Conservation (phyloP, 2,888 invertebrate species). For the Sympetrum striolatum region DNA sequence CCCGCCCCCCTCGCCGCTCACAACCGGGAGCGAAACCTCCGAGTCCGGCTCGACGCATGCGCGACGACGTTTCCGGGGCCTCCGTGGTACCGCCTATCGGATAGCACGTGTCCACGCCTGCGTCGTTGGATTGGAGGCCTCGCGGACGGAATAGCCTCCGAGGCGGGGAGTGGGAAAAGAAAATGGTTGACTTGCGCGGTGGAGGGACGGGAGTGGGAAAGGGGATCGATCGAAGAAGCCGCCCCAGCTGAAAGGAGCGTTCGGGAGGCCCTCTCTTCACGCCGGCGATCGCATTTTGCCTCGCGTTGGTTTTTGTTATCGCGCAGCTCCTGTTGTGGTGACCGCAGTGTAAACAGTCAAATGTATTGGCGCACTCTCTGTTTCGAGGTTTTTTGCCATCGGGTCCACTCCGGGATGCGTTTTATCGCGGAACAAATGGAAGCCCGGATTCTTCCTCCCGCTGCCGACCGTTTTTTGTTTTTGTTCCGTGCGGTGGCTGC, state of each 20-base stretch:
- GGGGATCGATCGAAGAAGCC: slow-evolving; percentile 28
- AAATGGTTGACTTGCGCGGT: slow-evolving; percentile 11
- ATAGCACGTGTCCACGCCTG: slow-evolving; percentile 17
- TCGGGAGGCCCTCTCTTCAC: not conserved
- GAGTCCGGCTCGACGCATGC: not conserved
- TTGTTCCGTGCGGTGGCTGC: no score
- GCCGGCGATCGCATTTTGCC: not conserved
- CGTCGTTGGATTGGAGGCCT: not conserved
- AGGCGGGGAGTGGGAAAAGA: slow-evolving; percentile 18
- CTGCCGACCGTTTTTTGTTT: no score
- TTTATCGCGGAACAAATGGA: not conserved
- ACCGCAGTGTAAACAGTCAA: not conserved
- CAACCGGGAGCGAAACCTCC: not conserved
- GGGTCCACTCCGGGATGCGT: not conserved
- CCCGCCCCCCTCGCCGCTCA: not conserved
- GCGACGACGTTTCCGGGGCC: not conserved
- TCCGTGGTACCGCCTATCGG: not conserved
- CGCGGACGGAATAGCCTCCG: not conserved
- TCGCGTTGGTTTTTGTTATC: not conserved
- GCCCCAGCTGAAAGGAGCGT: slow-evolving; percentile 4
- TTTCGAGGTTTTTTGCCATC: not conserved
- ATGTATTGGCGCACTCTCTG: not conserved
- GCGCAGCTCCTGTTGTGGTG: not conserved
- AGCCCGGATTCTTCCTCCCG: not conserved
- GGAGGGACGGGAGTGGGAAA: not conserved